Evolutionary conservation across 1,140 invertebrate species (phyloP).

Genomic region (Mylabris phalerata): DNA sequence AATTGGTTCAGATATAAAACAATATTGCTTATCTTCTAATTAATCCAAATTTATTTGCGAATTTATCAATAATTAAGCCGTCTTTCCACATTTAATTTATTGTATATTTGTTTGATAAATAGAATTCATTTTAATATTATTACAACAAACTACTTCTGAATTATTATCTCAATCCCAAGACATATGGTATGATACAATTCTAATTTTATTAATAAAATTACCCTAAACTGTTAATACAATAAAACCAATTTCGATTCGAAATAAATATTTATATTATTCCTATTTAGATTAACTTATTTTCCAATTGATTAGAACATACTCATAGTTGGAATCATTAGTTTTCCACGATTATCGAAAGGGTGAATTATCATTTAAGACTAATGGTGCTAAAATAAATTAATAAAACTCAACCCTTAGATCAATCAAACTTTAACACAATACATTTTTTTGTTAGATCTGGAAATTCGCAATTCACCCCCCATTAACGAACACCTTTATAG

Average conservation of each 20-base stretch:
- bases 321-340: no score
- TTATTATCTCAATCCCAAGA: conserved; percentile 16
- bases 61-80: conserved; percentile 10
- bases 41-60: background rate
- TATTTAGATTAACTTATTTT: background rate
- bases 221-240: conserved; percentile 5
- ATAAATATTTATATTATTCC: conserved; percentile 8
- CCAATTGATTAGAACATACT: no score
- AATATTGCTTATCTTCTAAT: no score
- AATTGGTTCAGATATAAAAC: background rate
- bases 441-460: no score
- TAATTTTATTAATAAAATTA: conserved; percentile 15
- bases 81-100: conserved; percentile 10
- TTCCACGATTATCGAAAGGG: no score
- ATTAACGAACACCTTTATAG: no score
- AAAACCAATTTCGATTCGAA: conserved; percentile 1
- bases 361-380: no score
- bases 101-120: conserved; percentile 2
- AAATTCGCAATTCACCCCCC: no score
- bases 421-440: no score
- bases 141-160: conserved; percentile 12
- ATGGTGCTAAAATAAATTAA: no score
- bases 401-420: no score
- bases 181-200: conserved; percentile 12
- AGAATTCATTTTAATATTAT: conserved; percentile 14